A percentile compares a stretch with the other conserved stretches of the same genome.
Evolutionary conservation across 2,888 invertebrate genomes (phyloP).

Genomic region (Agrotis clavis): DNA sequence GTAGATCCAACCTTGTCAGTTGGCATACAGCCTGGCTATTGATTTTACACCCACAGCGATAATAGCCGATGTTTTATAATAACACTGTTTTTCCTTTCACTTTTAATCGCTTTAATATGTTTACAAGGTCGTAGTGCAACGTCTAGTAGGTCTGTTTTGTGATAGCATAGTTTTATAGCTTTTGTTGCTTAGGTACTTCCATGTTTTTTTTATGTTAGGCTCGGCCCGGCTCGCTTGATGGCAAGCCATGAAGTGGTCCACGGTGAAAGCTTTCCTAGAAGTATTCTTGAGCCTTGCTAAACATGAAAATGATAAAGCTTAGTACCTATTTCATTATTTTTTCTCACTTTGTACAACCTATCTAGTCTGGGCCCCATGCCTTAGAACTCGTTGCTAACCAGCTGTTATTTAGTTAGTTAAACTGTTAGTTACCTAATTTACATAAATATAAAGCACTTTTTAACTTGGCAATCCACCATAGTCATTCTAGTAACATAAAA

Average conservation of each 20-base stretch:
- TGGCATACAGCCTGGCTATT: slow-evolving; percentile 50
- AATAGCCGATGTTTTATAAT: slow-evolving; percentile 35
- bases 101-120: slow-evolving; percentile 30
- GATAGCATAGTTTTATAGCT: background rate
- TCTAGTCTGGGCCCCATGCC: no score
- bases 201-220: background rate
- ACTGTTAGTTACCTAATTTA: no score
- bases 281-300: no score
- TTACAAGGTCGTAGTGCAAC: slow-evolving; percentile 27
- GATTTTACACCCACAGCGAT: slow-evolving; percentile 66
- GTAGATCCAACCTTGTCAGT: slow-evolving; percentile 60
- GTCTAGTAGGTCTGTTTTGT: slow-evolving; percentile 1
- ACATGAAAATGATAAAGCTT: no score
- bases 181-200: background rate
- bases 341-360: no score
- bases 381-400: no score
- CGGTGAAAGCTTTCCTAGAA: no score
- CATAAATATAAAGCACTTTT: background rate
- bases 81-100: slow-evolving; percentile 52
- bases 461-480: background rate
- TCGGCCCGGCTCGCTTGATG: no score
- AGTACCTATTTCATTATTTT: no score
- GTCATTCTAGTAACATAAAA: background rate
- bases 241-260: no score
- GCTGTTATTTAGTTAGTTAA: background rate